Base-by-base conservation (phyloP, 2,888 invertebrate species). In the Brachycybe producta region DNA sequence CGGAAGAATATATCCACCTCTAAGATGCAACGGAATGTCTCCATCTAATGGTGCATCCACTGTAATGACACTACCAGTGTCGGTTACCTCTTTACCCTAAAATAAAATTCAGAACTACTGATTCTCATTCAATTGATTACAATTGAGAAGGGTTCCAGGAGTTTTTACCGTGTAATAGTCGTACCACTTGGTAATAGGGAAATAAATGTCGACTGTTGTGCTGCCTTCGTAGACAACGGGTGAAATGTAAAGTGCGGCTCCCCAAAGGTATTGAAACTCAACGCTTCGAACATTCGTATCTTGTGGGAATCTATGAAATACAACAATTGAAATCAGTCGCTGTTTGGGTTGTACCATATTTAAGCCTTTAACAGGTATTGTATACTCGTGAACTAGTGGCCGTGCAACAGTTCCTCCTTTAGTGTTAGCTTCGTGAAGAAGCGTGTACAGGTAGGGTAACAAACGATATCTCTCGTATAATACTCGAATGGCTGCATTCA, bases 361-460 rank as follows among this genome's bases (percentile, higher is more conserved):
- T 11, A n/a, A n/a, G 41, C 34, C n/a, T 21, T 3, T 24, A 3
- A 45, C 11, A 45, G 49, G 43, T 49, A 24, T 51, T 49, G 43
- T 56, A 54, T 32, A 67, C 64, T 67, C 66, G 49, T 64, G 64
- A 41, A 65, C 55, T n/a, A 69, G 56, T 0, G 68, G 63, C 17
- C 67, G 56, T 8, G 62, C 60, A 8, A 69, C 68, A 3, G 66
- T 64, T 34, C 57, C 56, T 3, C 68, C 69, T 34, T 58, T 52
- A 13, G 55, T 57, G 55, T 64, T 62, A 3, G 66, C 66, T 15
- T 59, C 45, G 54, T 65, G 65, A 56, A 70, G 61, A 5, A 66
- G 61, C 1, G 71, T 67, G 62, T 72, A 72, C 13, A 72, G 63
- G 55, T 67, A 69, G 1, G 71, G 70, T 15, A 71, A 58, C n/a